Percentiles rank a stretch among this genome's conserved stretches.
These are phyloP conservation scores for Rhagonycha fulva DNA, from an alignment of 2,888 invertebrate species.

Conservation along the genomic window DNA sequence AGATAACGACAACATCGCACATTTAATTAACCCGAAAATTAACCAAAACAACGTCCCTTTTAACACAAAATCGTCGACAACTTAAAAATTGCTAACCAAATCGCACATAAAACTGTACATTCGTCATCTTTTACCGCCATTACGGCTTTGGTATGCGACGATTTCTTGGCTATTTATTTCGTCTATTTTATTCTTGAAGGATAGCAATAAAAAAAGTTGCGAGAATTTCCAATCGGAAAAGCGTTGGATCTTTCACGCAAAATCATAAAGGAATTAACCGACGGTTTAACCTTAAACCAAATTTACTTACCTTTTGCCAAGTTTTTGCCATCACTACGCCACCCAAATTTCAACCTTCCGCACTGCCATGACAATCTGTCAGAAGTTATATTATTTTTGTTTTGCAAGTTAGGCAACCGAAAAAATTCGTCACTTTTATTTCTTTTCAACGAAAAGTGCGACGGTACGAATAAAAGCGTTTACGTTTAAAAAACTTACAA, in stretches of 20 bases:
- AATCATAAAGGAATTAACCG: not conserved
- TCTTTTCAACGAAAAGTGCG: not conserved
- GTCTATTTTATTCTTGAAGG: conserved; percentile 1
- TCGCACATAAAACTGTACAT: conserved; percentile 36
- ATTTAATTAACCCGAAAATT: not conserved
- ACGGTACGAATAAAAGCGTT: not conserved
- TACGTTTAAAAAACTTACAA: not conserved
- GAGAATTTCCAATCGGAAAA: not conserved
- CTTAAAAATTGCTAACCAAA: not conserved
- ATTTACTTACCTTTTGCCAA: conserved; percentile 76
- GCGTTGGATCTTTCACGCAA: not conserved
- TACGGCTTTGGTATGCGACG: conserved; percentile 44
- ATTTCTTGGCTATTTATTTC: conserved; percentile 24
- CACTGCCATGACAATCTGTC: conserved; percentile 60
- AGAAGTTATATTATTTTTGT: conserved; percentile 44
- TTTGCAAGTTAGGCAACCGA: conserved; percentile 40
- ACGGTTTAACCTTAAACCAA: not conserved
- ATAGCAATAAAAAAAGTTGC: not conserved
- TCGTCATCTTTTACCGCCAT: conserved; percentile 53
- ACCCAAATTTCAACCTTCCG: conserved; percentile 76
- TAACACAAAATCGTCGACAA: not conserved
- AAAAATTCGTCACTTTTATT: conserved; percentile 27
- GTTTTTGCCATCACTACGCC: conserved; percentile 80
- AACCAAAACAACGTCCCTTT: not conserved
- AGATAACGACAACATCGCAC: not conserved